A percentile compares a stretch with the other conserved stretches of the same genome.
Evolutionary conservation across 2,888 invertebrate species (phyloP).

Genomic region (Electrophaes corylata): DNA sequence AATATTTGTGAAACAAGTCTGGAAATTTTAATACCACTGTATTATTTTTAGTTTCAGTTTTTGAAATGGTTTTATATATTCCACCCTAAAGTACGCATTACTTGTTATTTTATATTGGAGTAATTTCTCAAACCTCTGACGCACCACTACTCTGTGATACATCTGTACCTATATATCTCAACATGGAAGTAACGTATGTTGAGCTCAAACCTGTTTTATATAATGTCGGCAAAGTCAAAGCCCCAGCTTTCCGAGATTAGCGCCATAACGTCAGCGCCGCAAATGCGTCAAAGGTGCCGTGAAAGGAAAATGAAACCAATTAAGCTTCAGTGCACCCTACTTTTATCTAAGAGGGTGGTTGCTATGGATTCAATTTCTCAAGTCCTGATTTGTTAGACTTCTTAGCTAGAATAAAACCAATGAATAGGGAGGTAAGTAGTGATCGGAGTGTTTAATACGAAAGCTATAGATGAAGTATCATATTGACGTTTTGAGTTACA

Average conservation of each 20-base stretch:
- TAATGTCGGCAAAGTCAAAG: constrained; percentile 7
- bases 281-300: constrained; percentile 9
- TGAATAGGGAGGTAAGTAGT: not conserved
- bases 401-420: not conserved
- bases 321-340: constrained; percentile 9
- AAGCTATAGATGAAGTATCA: not conserved
- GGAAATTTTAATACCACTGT: no score
- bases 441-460: not conserved
- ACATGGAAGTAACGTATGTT: not conserved
- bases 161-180: no score
- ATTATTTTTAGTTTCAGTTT: no score
- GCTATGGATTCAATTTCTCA: not conserved
- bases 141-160: not conserved
- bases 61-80: no score
- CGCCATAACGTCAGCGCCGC: constrained; percentile 6
- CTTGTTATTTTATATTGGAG: no score
- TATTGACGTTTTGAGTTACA: not conserved
- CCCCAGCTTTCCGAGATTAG: constrained; percentile 6
- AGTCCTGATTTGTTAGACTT: not conserved
- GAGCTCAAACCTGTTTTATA: constrained; percentile 8
- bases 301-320: constrained; percentile 29
- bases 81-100: no score
- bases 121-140: not conserved
- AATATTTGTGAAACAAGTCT: no score
- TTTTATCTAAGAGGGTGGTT: not conserved